Percentiles rank a stretch among this genome's conserved stretches.
These are phyloP conservation scores for Copsychus sechellarum DNA, from an alignment of 2,113 vertebrate genomes.

Conservation along the genomic window DNA sequence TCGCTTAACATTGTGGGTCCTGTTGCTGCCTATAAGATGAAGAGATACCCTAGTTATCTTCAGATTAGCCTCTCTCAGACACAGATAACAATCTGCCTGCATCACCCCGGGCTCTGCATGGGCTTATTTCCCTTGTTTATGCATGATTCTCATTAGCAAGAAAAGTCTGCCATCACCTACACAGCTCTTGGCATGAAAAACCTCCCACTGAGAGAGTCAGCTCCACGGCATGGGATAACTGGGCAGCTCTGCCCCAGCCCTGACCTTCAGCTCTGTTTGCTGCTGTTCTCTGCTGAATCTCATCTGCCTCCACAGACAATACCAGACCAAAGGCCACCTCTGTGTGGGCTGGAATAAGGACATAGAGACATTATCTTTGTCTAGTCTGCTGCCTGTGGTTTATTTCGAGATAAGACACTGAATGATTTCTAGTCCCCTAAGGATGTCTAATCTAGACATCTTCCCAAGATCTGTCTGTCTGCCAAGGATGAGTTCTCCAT, in stretches of 20 bases:
- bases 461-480: not conserved
- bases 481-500: not conserved
- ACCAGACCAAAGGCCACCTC: not conserved
- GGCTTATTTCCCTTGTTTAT: not conserved
- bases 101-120: not conserved
- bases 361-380: not conserved
- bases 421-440: not conserved
- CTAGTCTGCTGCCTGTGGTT: not conserved
- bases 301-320: not conserved
- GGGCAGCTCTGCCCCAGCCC: not conserved
- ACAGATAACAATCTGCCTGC: conserved; percentile 1
- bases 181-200: not conserved
- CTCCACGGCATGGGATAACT: not conserved
- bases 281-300: not conserved
- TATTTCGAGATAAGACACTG: not conserved
- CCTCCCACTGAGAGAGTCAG: not conserved
- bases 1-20: not conserved
- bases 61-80: not conserved
- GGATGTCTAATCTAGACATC: not conserved
- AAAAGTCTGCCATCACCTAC: not conserved
- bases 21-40: not conserved
- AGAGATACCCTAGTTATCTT: not conserved
- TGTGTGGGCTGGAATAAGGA: not conserved
- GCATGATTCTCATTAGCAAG: not conserved
- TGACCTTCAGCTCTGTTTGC: not conserved